Evolutionary conservation across 2,888 invertebrate species (phyloP).

Genomic region (Andrena haemorrhoa): DNA sequence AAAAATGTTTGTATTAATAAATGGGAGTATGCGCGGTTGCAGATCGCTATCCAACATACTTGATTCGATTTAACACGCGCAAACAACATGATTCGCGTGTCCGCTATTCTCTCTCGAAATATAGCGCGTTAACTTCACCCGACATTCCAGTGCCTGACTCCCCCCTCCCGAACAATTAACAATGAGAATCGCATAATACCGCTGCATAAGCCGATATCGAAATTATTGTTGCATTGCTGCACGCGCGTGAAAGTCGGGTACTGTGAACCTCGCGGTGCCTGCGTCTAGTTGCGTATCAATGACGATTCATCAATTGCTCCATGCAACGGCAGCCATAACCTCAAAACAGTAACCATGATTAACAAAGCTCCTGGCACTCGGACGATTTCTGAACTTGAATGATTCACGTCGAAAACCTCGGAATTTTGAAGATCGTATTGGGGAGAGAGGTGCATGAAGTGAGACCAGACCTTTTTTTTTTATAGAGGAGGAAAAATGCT

Average conservation of each 20-base stretch:
- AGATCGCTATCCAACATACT: constrained; percentile 15
- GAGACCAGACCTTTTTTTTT: no score
- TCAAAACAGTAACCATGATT: no score
- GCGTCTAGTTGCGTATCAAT: constrained; percentile 19
- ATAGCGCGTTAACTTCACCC: constrained; percentile 51
- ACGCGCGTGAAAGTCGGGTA: not conserved
- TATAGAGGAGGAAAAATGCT: no score
- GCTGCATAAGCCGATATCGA: constrained; percentile 53
- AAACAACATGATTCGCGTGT: constrained; percentile 33
- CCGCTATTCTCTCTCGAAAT: constrained; percentile 47
- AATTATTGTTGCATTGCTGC: constrained; percentile 59
- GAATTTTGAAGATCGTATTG: no score
- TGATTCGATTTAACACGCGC: constrained; percentile 33
- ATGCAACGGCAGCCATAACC: no score
- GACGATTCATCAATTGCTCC: constrained; percentile 1
- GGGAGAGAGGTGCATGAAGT: no score
- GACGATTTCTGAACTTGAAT: no score
- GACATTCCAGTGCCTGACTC: constrained; percentile 37
- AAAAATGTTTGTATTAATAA: no score
- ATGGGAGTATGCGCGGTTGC: not conserved
- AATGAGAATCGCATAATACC: constrained; percentile 56
- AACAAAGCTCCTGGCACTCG: no score
- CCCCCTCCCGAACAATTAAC: constrained; percentile 57
- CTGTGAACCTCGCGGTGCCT: not conserved
- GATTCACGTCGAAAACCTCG: no score